Conservation (phyloP, 2,113 vertebrate species). For the Plectropomus leopardus region DNA sequence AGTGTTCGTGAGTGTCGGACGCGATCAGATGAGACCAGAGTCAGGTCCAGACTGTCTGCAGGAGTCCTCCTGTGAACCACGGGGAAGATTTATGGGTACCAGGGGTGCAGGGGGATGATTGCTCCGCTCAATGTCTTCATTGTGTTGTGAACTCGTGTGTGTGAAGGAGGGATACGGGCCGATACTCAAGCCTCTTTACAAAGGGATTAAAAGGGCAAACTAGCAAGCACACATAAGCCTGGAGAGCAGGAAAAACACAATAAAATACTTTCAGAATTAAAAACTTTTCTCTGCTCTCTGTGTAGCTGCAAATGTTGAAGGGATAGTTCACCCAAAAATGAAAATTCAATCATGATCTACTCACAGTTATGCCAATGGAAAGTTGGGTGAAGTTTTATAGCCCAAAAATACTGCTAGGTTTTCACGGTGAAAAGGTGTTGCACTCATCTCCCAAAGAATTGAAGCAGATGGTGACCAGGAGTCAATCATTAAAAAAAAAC, state of each 20-base stretch:
- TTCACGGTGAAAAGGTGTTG: too few relatives aligned
- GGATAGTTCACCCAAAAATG: too few relatives aligned
- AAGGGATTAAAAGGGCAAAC: constrained; percentile 53
- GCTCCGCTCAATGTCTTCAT: constrained; percentile 63
- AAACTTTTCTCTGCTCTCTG: not conserved
- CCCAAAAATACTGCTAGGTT: too few relatives aligned
- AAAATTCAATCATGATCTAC: too few relatives aligned
- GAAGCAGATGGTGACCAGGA: too few relatives aligned
- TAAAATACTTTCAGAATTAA: constrained; percentile 5
- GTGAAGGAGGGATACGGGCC: not conserved
- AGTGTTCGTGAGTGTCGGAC: constrained; percentile 6
- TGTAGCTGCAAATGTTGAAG: too few relatives aligned
- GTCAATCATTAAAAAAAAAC: too few relatives aligned
- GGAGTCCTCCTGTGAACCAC: constrained; percentile 37
- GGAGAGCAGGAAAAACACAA: not conserved
- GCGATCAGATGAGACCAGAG: constrained; percentile 27
- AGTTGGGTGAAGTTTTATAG: too few relatives aligned
- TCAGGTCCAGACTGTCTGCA: constrained; percentile 10
- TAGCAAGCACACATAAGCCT: not conserved
- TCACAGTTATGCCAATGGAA: too few relatives aligned
- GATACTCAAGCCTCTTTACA: constrained; percentile 15
- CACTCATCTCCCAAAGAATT: too few relatives aligned
- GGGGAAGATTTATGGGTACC: constrained; percentile 43
- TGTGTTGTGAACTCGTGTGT: constrained; percentile 61
- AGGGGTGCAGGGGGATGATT: constrained; percentile 14